phyloP scores from a whole-genome alignment of 2,113 vertebrate species.

The Verasper variegatus region DNA sequence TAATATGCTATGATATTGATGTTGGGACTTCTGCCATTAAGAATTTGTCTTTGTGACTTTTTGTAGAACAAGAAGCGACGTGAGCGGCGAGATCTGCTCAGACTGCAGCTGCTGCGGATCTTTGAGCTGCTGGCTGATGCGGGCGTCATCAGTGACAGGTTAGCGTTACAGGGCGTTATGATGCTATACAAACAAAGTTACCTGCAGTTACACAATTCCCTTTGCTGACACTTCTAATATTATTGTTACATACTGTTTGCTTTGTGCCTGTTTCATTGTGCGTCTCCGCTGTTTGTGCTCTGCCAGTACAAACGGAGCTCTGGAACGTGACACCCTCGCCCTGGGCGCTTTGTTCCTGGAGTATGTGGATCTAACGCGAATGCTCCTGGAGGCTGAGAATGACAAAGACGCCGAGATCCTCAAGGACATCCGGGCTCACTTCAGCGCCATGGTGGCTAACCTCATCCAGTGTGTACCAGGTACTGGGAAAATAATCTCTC shows the following conservation, averaged over 20 bases:
- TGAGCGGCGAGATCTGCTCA: slow-evolving; percentile 91
- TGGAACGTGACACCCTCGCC: slow-evolving; percentile 94
- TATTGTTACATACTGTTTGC: background rate
- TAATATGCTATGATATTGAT: background rate
- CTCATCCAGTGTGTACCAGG: slow-evolving; percentile 97
- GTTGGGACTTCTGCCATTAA: background rate
- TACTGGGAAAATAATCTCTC: slow-evolving; percentile 32
- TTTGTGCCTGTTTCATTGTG: background rate
- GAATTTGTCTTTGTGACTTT: slow-evolving; percentile 9
- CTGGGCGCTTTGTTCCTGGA: slow-evolving; percentile 96
- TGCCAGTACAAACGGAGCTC: slow-evolving; percentile 92
- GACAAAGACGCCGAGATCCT: slow-evolving; percentile 94
- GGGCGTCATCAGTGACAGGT: slow-evolving; percentile 98
- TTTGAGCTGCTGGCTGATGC: slow-evolving; percentile 97
- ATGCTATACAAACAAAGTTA: background rate
- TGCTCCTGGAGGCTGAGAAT: slow-evolving; percentile 97
- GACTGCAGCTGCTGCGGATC: slow-evolving; percentile 93
- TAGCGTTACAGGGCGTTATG: slow-evolving; percentile 15
- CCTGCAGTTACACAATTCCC: background rate
- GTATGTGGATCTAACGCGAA: slow-evolving; percentile 96
- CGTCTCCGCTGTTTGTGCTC: background rate
- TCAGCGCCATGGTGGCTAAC: slow-evolving; percentile 97
- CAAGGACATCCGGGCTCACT: slow-evolving; percentile 97
- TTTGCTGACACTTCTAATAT: background rate
- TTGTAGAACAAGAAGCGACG: slow-evolving; percentile 95